phyloP scores from a whole-genome alignment of 2,113 vertebrate species.

The Paedocypris sp. region DNA sequence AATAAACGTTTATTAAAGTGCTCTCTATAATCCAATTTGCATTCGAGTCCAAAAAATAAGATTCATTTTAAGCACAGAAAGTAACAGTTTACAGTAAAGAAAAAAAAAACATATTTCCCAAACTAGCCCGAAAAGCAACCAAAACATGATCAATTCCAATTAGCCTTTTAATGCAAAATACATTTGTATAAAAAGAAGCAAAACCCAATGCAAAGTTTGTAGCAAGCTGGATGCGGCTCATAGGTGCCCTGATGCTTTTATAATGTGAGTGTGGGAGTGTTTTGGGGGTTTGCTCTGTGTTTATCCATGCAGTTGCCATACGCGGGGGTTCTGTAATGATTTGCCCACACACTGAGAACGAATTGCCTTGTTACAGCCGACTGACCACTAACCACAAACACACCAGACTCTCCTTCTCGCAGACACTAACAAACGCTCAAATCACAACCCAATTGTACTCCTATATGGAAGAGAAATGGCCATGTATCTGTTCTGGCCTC shows the following conservation, averaged over 20 bases:
- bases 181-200: too few species aligned
- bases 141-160: too few species aligned
- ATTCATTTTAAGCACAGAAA: too few species aligned
- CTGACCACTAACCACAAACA: slow-evolving; percentile 5
- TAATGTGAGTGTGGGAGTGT: neutral
- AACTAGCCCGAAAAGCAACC: too few species aligned
- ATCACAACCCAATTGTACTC: slow-evolving; percentile 31
- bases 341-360: slow-evolving; percentile 12
- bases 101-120: too few species aligned
- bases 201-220: neutral
- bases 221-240: neutral
- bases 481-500: neutral
- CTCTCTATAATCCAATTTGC: too few species aligned
- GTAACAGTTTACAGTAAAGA: too few species aligned
- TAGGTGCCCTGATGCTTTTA: neutral
- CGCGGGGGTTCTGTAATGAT: slow-evolving; percentile 11
- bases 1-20: too few species aligned
- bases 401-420: slow-evolving; percentile 12
- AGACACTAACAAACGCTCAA: slow-evolving; percentile 16
- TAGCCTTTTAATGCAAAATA: too few species aligned
- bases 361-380: slow-evolving; percentile 10
- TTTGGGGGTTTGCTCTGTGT: neutral
- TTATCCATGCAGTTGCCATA: neutral
- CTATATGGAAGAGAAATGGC: neutral
- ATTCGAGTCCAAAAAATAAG: too few species aligned